phyloP scores from a whole-genome alignment of 2,888 invertebrate genomes.

The Napeogenes sylphis region DNA sequence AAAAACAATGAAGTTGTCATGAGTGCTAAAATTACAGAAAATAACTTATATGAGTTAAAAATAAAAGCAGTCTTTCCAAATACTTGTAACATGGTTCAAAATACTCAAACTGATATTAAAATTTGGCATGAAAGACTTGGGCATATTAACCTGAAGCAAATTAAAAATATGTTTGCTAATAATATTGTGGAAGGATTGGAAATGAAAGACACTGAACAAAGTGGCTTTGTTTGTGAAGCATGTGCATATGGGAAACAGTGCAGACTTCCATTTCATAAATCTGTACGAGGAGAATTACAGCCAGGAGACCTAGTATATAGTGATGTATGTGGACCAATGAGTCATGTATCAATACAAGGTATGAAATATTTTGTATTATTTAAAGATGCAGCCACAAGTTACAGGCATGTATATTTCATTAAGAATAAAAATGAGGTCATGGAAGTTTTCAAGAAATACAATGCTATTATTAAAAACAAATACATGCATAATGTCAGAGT shows the following conservation, averaged over 20 bases:
- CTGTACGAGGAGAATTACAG: conserved; percentile 10
- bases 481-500: conserved; percentile 30
- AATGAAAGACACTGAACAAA: conserved; percentile 5
- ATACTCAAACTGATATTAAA: conserved; percentile 24
- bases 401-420: conserved; percentile 28
- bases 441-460: conserved; percentile 33
- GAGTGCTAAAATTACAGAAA: conserved; percentile 22
- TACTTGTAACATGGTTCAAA: conserved; percentile 29
- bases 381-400: conserved; percentile 22
- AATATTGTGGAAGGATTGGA: conserved; percentile 11
- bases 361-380: conserved; percentile 28
- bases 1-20: conserved; percentile 22
- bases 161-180: conserved; percentile 20
- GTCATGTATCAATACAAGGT: conserved; percentile 15
- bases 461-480: conserved; percentile 32
- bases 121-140: conserved; percentile 29
- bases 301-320: conserved; percentile 21
- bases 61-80: conserved; percentile 21
- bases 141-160: conserved; percentile 22
- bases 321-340: conserved; percentile 25
- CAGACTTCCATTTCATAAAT: conserved; percentile 13
- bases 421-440: conserved; percentile 36
- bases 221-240: conserved; percentile 17
- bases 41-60: conserved; percentile 29
- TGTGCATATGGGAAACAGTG: conserved; percentile 23